Evolutionary conservation across 2,797 vertebrate genomes (phyloP).

Genomic region (Gadopsis bispinosus): DNA sequence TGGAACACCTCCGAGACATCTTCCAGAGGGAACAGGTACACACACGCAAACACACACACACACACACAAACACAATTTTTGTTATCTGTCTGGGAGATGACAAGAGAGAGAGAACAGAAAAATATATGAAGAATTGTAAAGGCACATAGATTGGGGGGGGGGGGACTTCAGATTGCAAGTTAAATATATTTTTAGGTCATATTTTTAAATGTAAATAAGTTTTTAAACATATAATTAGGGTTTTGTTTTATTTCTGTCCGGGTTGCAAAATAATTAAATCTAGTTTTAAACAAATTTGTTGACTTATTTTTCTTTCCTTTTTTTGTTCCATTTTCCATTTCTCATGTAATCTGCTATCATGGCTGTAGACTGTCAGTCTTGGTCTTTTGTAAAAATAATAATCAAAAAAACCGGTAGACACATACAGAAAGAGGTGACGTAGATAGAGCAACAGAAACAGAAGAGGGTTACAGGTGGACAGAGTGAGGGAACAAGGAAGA

Average conservation of each 20-base stretch:
- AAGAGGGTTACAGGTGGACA: background rate
- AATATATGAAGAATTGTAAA: background rate
- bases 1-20: constrained; percentile 96
- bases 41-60: constrained; percentile 37
- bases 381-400: background rate
- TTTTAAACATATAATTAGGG: background rate
- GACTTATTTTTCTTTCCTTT: background rate
- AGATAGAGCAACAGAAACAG: background rate
- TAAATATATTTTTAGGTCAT: background rate
- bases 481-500: background rate
- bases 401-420: background rate
- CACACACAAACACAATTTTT: constrained; percentile 5
- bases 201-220: background rate
- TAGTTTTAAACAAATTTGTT: background rate
- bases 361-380: background rate
- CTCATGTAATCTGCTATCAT: background rate
- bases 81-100: background rate
- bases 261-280: background rate
- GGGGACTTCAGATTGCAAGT: background rate
- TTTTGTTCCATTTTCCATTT: constrained; percentile 5
- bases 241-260: background rate
- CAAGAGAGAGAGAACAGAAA: background rate
- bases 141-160: too few relatives aligned
- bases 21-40: constrained; percentile 97
- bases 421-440: background rate